phyloP scores from a whole-genome alignment of 2,888 invertebrate genomes.

The Cheilosia soror region DNA sequence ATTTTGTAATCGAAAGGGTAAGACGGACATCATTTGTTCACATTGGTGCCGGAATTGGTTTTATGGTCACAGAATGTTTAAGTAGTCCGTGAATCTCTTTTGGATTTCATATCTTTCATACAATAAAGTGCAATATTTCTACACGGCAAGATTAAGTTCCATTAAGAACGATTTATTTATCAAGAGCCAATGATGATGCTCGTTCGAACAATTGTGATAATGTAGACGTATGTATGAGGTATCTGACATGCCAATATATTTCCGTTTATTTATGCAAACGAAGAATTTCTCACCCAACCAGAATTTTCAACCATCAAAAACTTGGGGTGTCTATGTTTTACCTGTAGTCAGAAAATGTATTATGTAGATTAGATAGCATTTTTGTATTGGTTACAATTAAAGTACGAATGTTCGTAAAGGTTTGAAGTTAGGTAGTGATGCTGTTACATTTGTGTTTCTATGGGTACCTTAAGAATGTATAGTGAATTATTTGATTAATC shows the following conservation, averaged over 20 bases:
- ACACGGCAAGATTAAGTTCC: conserved; percentile 12
- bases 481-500: too few species aligned
- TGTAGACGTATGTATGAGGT: neutral
- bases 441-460: too few species aligned
- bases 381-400: too few species aligned
- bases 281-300: too few species aligned
- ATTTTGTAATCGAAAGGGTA: conserved; percentile 15
- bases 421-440: too few species aligned
- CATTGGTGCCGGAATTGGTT: conserved; percentile 30
- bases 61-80: conserved; percentile 39
- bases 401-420: too few species aligned
- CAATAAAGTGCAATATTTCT: conserved; percentile 8
- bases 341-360: too few species aligned
- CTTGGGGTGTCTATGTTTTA: too few species aligned
- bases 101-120: neutral
- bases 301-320: too few species aligned
- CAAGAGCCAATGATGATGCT: neutral
- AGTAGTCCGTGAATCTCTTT: conserved; percentile 27
- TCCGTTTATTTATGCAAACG: too few species aligned
- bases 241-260: neutral
- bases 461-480: too few species aligned
- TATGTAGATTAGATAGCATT: too few species aligned
- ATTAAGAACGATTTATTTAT: conserved; percentile 21
- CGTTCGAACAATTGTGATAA: neutral
- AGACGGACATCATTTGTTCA: conserved; percentile 65